Conservation (phyloP, 2,797 vertebrate genomes). For the Pseudocheirus occidentalis region DNA sequence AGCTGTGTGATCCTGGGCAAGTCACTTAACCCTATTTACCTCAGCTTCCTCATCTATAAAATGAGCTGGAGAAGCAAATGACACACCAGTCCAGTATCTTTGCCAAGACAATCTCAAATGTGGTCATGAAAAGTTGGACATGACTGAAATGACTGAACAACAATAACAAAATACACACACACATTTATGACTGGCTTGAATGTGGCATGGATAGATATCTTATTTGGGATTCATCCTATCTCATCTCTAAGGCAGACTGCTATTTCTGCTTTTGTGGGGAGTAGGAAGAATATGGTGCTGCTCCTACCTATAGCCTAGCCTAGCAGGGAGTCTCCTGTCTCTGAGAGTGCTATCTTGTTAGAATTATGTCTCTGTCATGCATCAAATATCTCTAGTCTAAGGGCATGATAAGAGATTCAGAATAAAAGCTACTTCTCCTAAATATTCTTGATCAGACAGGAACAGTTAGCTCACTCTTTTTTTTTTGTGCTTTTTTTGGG, state of each 20-base stretch:
- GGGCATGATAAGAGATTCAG: neutral
- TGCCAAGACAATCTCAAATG: neutral
- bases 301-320: neutral
- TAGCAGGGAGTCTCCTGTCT: neutral
- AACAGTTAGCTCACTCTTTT: neutral
- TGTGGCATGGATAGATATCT: neutral
- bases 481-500: no score
- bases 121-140: neutral
- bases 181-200: neutral
- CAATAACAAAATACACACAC: neutral
- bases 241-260: neutral
- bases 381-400: neutral
- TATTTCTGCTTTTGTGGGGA: neutral
- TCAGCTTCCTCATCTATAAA: neutral
- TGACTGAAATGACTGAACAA: neutral
- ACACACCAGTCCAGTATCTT: neutral
- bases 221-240: neutral
- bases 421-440: neutral
- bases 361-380: neutral
- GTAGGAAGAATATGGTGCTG: neutral
- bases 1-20: neutral
- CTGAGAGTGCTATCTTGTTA: neutral
- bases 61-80: neutral
- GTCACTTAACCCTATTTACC: neutral
- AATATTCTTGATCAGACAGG: neutral